Percentiles rank a stretch among this genome's conserved stretches.
These are phyloP conservation scores for Xestia sexstrigata DNA, from an alignment of 2,888 invertebrate genomes.

Conservation along the genomic window DNA sequence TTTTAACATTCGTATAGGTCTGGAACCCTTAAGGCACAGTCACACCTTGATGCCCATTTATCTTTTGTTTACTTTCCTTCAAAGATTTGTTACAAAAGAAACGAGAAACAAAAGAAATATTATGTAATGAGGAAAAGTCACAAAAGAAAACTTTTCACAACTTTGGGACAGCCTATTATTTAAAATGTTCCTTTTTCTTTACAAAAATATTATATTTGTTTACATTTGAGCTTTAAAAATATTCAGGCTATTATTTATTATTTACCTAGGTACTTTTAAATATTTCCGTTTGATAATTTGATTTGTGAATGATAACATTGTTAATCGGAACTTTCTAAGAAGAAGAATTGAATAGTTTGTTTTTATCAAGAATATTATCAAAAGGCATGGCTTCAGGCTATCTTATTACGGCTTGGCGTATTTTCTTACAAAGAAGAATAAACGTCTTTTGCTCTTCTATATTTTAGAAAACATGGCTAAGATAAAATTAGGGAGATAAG, in stretches of 20 bases:
- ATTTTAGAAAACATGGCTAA: background rate
- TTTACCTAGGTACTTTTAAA: background rate
- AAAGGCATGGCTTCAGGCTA: background rate
- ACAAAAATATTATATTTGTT: slow-evolving; percentile 33
- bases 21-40: background rate
- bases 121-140: slow-evolving; percentile 38
- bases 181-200: slow-evolving; percentile 41
- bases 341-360: background rate
- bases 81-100: slow-evolving; percentile 47
- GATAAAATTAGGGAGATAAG: background rate
- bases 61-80: slow-evolving; percentile 19
- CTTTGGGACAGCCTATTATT: slow-evolving; percentile 24
- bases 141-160: slow-evolving; percentile 40
- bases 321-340: background rate
- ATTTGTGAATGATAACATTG: background rate
- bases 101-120: slow-evolving; percentile 48
- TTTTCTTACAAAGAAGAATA: background rate
- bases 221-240: slow-evolving; percentile 28
- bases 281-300: background rate
- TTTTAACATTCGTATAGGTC: background rate
- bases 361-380: slow-evolving; percentile 6
- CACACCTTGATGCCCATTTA: slow-evolving; percentile 5
- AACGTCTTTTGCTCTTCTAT: background rate
- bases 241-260: background rate
- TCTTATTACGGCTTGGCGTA: background rate